A percentile compares a stretch with the other conserved stretches of the same genome.
Evolutionary conservation across 30 jellyfish, hydroid and myxozoan species (phyloP).

Genomic region (Aurelia coerulea): DNA sequence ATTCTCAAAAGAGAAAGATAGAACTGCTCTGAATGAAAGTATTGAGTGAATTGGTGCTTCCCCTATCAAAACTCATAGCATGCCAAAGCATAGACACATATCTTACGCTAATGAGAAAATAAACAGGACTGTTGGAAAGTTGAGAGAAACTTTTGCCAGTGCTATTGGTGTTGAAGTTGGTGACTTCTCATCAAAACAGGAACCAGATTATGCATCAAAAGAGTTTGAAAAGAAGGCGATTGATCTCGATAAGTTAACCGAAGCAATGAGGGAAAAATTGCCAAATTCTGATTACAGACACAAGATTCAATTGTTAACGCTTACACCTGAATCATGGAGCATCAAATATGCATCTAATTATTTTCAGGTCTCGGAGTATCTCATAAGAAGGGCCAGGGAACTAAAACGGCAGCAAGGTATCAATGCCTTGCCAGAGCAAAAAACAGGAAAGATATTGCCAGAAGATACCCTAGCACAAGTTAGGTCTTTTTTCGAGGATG

Average conservation of each 20-base stretch:
- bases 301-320: not conserved
- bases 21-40: conserved; percentile 23
- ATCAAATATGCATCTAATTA: not conserved
- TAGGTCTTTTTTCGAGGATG: conserved; percentile 4
- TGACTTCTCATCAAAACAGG: conserved; percentile 9
- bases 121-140: not conserved
- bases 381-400: conserved; percentile 4
- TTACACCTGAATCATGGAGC: conserved; percentile 15
- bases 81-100: conserved; percentile 18
- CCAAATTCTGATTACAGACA: conserved; percentile 1
- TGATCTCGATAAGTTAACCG: conserved; percentile 1
- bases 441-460: conserved; percentile 5
- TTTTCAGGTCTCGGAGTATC: conserved; percentile 1
- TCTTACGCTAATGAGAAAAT: conserved; percentile 20
- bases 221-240: conserved; percentile 4
- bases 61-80: conserved; percentile 40
- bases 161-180: conserved; percentile 19
- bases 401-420: conserved; percentile 1
- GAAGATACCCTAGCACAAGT: conserved; percentile 15
- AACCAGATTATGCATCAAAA: not conserved
- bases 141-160: conserved; percentile 6
- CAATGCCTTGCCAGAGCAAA: conserved; percentile 6
- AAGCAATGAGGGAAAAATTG: not conserved
- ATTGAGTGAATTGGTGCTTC: conserved; percentile 25
- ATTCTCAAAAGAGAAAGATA: not conserved